These are phyloP conservation scores for Xanthorhoe spadicearia DNA, from an alignment of 2,888 invertebrate genomes.

Conservation along the genomic window DNA sequence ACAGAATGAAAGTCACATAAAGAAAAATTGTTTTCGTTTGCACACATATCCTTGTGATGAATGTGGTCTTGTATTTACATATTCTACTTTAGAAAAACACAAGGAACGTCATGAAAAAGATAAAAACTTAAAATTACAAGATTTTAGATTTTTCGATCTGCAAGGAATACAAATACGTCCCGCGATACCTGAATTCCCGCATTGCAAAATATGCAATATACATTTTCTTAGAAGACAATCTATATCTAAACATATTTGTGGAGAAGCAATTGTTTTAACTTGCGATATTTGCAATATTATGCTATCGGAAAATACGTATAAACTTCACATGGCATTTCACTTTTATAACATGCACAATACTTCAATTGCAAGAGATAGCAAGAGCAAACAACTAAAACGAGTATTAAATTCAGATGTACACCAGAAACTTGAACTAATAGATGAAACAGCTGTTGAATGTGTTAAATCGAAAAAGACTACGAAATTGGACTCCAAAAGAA, in stretches of 20 bases:
- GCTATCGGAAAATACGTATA: slow-evolving; percentile 58
- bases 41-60: slow-evolving; percentile 53
- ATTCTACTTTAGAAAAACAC: slow-evolving; percentile 52
- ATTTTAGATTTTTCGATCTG: slow-evolving; percentile 65
- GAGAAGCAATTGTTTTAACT: slow-evolving; percentile 50
- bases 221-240: slow-evolving; percentile 58
- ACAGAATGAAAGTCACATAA: slow-evolving; percentile 50
- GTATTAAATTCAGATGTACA: neutral
- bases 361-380: slow-evolving; percentile 4
- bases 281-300: slow-evolving; percentile 64
- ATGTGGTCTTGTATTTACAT: slow-evolving; percentile 65
- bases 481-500: neutral
- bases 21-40: slow-evolving; percentile 53
- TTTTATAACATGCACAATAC: slow-evolving; percentile 48
- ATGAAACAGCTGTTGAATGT: neutral
- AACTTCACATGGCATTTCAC: slow-evolving; percentile 68
- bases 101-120: slow-evolving; percentile 53
- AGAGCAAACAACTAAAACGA: slow-evolving; percentile 2
- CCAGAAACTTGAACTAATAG: neutral
- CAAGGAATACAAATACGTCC: slow-evolving; percentile 57
- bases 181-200: slow-evolving; percentile 64
- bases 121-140: slow-evolving; percentile 54
- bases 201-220: slow-evolving; percentile 60
- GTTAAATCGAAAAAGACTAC: neutral
- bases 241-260: slow-evolving; percentile 56